Percentiles rank a stretch among this genome's conserved stretches.
These are phyloP conservation scores for Ifrita kowaldi DNA, from an alignment of 2,113 vertebrate species.

Conservation along the genomic window DNA sequence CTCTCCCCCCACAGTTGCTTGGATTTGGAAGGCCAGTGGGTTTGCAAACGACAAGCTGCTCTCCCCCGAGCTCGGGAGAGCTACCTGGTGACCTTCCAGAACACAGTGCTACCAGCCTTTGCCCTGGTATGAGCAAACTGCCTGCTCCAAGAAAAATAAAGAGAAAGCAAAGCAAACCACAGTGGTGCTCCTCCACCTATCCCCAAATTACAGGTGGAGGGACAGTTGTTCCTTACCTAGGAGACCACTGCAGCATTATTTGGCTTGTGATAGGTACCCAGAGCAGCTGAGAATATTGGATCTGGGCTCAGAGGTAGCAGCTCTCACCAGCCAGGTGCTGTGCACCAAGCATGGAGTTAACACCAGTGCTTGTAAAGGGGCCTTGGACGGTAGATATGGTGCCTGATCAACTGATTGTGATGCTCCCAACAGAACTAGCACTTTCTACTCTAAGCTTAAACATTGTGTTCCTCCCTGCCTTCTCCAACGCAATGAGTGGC, in stretches of 20 bases:
- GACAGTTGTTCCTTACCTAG: not conserved
- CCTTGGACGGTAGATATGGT: not conserved
- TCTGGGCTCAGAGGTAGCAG: not conserved
- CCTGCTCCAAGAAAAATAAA: not conserved
- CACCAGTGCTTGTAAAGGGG: not conserved
- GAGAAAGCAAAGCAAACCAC: not conserved
- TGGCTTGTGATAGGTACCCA: not conserved
- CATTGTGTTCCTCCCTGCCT: not conserved
- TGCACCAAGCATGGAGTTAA: not conserved
- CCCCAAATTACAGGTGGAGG: not conserved
- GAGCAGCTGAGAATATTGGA: not conserved
- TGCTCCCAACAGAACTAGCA: not conserved
- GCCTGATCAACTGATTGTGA: not conserved
- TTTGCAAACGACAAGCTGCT: not conserved
- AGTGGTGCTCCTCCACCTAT: not conserved
- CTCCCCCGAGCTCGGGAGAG: not conserved
- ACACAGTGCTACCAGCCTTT: not conserved
- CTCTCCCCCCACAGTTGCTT: not conserved
- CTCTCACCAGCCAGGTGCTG: not conserved
- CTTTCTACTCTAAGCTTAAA: not conserved
- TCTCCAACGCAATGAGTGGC: not conserved
- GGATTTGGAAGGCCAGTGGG: not conserved
- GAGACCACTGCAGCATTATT: not conserved
- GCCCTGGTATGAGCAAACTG: not conserved
- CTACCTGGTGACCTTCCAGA: conserved; percentile 46